These are phyloP conservation scores for Agrilus biguttatus DNA, from an alignment of 2,888 invertebrate species.

Conservation along the genomic window DNA sequence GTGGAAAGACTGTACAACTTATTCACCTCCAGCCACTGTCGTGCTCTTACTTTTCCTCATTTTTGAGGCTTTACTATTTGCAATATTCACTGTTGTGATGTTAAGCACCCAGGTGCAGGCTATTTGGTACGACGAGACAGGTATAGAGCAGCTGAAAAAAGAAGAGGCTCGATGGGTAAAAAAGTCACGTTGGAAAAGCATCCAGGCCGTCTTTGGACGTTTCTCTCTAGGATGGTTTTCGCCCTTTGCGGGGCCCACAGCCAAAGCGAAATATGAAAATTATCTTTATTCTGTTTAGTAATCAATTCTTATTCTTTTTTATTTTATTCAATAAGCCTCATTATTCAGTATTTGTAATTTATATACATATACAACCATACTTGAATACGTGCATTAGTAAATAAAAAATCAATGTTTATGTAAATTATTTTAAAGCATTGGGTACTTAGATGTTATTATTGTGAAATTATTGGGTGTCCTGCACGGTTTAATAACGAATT, in stretches of 20 bases:
- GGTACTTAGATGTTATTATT: no score
- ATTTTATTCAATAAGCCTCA: neutral
- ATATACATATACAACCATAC: no score
- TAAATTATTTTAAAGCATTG: no score
- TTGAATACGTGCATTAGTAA: no score
- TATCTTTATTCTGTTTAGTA: slow-evolving; percentile 73
- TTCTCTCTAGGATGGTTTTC: slow-evolving; percentile 92
- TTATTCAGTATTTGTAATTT: neutral
- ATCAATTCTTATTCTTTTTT: slow-evolving; percentile 11
- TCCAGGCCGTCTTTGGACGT: slow-evolving; percentile 92
- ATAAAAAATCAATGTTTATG: no score
- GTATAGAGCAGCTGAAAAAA: slow-evolving; percentile 93
- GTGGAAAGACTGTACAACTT: slow-evolving; percentile 88
- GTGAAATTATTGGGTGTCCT: no score
- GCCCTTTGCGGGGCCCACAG: slow-evolving; percentile 72
- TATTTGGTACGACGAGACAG: slow-evolving; percentile 98
- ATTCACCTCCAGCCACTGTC: slow-evolving; percentile 92
- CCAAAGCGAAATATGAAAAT: slow-evolving; percentile 62
- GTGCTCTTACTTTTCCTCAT: slow-evolving; percentile 80
- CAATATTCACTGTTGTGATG: slow-evolving; percentile 97
- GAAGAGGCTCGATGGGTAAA: slow-evolving; percentile 89
- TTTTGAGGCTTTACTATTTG: slow-evolving; percentile 90
- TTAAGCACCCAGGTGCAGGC: slow-evolving; percentile 81
- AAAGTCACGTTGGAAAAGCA: slow-evolving; percentile 86
- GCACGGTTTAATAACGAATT: no score